phyloP scores from a whole-genome alignment of 2,888 invertebrate genomes.

The Coelinius sp. region DNA sequence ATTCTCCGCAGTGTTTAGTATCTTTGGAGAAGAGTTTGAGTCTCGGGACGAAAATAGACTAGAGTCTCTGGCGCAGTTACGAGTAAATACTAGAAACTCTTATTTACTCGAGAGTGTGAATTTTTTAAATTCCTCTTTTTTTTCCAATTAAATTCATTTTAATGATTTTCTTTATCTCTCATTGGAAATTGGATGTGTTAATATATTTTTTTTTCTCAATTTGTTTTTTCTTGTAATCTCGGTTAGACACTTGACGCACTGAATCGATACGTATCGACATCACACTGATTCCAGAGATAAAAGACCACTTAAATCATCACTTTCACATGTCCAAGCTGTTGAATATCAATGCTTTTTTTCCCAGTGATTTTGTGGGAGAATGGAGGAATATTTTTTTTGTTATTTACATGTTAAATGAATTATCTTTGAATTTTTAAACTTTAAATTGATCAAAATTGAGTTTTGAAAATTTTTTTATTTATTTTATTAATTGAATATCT shows the following conservation, averaged over 20 bases:
- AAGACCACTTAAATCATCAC: slow-evolving; percentile 8
- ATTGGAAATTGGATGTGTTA: background rate
- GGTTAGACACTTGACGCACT: slow-evolving; percentile 25
- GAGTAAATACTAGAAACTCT: background rate
- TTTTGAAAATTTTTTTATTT: too few relatives aligned
- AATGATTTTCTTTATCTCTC: too few relatives aligned
- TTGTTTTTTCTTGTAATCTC: slow-evolving; percentile 9
- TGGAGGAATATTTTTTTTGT: too few relatives aligned
- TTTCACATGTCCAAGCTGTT: slow-evolving; percentile 1
- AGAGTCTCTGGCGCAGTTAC: background rate
- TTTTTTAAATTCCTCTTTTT: background rate
- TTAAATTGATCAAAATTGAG: too few relatives aligned
- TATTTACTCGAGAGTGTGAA: background rate
- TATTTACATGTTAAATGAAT: too few relatives aligned
- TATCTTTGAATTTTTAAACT: too few relatives aligned
- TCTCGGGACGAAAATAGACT: background rate
- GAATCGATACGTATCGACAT: slow-evolving; percentile 18
- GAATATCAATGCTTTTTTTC: background rate
- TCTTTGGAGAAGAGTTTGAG: background rate
- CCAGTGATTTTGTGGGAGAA: background rate
- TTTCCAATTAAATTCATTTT: background rate
- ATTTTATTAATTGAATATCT: too few relatives aligned
- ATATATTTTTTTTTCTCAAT: background rate
- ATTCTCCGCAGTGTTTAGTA: background rate
- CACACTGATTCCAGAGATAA: slow-evolving; percentile 4